Percentiles rank a stretch among this genome's conserved stretches.
Conservation (phyloP, 1,140 invertebrate genomes). For the Apocrypta bakeri region DNA sequence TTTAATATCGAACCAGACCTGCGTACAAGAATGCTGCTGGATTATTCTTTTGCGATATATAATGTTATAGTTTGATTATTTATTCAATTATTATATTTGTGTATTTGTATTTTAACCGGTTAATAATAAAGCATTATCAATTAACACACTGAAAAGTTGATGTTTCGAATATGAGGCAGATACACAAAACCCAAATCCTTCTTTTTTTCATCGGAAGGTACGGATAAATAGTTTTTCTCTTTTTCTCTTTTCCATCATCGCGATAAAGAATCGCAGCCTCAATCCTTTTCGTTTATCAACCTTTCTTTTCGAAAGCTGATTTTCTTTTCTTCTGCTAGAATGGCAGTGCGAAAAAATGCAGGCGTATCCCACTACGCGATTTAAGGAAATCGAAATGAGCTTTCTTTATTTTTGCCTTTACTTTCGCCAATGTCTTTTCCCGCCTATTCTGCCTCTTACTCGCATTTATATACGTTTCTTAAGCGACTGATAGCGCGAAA, state of each 20-base stretch:
- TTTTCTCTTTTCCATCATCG: too few species aligned
- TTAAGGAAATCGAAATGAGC: not conserved
- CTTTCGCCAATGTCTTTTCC: not conserved
- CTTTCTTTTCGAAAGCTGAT: not conserved
- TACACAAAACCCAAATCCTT: not conserved
- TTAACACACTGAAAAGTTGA: too few species aligned
- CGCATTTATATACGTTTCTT: not conserved
- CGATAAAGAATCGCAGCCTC: not conserved
- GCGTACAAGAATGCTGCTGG: too few species aligned
- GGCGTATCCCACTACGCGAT: not conserved
- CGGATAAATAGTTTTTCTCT: not conserved
- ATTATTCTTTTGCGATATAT: too few species aligned
- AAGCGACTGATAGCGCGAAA: not conserved
- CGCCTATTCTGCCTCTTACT: not conserved
- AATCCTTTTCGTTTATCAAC: not conserved
- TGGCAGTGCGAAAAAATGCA: not conserved
- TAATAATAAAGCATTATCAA: too few species aligned
- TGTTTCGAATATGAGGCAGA: not conserved
- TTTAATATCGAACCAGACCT: too few species aligned
- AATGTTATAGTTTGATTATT: too few species aligned
- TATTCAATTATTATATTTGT: too few species aligned
- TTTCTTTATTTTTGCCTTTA: not conserved
- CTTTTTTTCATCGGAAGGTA: not conserved
- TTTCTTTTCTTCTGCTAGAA: not conserved
- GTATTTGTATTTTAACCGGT: too few species aligned